Percentiles rank a stretch among this genome's conserved stretches.
Conservation (phyloP, 2,113 vertebrate genomes). For the Castor canadensis region DNA sequence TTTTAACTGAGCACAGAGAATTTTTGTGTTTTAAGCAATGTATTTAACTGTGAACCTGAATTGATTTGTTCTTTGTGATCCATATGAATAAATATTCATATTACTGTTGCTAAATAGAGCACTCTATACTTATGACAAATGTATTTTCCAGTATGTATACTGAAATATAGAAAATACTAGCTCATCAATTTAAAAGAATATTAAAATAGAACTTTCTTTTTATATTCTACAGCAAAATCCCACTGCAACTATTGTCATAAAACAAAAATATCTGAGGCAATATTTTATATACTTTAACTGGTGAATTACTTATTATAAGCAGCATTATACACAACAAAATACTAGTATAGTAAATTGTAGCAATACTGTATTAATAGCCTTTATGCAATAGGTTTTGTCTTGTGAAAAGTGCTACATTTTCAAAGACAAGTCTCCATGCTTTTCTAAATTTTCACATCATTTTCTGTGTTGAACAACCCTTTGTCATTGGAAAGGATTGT, state of each 20-base stretch:
- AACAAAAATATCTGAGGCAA: conserved; percentile 32
- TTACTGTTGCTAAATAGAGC: background rate
- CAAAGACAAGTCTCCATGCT: background rate
- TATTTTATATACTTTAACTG: background rate
- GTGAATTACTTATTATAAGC: background rate
- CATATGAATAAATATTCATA: background rate
- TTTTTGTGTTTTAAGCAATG: conserved; percentile 9
- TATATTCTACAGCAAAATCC: background rate
- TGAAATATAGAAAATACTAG: too few relatives aligned
- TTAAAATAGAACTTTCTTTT: background rate
- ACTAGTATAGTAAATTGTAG: background rate
- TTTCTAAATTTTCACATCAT: conserved; percentile 25
- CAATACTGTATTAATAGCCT: conserved; percentile 7
- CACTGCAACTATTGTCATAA: background rate
- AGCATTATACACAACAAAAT: conserved; percentile 27
- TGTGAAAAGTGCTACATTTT: conserved; percentile 45
- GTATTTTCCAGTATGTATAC: background rate
- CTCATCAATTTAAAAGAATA: background rate
- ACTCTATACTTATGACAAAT: background rate
- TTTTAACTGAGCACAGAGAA: background rate
- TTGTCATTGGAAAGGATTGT: conserved; percentile 24
- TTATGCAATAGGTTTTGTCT: background rate
- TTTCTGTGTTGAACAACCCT: conserved; percentile 11
- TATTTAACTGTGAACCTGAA: background rate
- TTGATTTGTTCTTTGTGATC: background rate